phyloP scores from a whole-genome alignment of 1,140 invertebrate genomes.

The Microplitis mediator region DNA sequence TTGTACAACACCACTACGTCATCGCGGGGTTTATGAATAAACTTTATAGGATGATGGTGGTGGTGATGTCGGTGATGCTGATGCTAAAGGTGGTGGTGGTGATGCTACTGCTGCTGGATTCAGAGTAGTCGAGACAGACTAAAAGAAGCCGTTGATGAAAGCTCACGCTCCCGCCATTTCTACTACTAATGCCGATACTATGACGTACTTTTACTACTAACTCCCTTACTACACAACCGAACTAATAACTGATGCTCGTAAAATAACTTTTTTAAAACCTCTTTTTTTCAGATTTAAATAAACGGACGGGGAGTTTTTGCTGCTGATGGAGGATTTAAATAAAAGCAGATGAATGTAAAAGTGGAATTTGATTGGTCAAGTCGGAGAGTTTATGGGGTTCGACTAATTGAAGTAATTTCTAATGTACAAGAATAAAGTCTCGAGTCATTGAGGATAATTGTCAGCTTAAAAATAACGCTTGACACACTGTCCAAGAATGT shows the following conservation, averaged over 20 bases:
- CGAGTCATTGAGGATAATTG: conserved; percentile 26
- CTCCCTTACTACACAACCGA: neutral
- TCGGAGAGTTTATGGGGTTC: neutral
- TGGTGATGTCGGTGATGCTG: neutral
- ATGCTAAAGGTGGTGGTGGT: no score
- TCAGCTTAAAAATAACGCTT: conserved; percentile 55
- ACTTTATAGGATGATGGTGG: neutral
- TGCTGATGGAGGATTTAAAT: neutral
- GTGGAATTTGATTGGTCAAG: neutral
- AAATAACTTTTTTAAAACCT: neutral
- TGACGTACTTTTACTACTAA: conserved; percentile 11
- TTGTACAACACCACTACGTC: conserved; percentile 23
- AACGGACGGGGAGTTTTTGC: no score
- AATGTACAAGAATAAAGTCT: conserved; percentile 21
- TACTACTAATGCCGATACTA: conserved; percentile 7
- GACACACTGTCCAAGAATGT: conserved; percentile 57
- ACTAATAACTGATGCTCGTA: neutral
- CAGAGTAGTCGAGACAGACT: neutral
- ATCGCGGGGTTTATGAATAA: conserved; percentile 22
- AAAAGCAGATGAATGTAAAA: neutral
- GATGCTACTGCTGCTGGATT: neutral
- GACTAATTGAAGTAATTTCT: neutral
- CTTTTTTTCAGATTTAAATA: neutral
- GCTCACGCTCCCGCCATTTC: neutral
- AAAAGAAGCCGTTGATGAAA: conserved; percentile 17